phyloP scores from a whole-genome alignment of 2,888 invertebrate species.

The Notodonta dromedarius region DNA sequence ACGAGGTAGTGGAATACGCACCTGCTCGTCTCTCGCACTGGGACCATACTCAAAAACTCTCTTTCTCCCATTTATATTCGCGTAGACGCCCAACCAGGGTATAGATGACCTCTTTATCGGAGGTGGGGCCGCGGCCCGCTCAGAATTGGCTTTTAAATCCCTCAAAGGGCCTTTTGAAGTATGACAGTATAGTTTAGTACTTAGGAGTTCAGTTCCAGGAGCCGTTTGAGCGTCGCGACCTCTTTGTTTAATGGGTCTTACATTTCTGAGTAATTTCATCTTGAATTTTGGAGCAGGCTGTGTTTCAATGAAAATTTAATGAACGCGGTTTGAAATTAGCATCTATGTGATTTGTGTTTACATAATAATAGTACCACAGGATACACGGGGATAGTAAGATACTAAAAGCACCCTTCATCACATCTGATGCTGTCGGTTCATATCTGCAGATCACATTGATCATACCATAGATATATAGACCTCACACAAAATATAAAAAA shows the following conservation, averaged over 20 bases:
- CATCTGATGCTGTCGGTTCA: too few relatives aligned
- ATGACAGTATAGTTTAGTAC: constrained; percentile 45
- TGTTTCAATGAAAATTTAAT: background rate
- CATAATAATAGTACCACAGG: too few relatives aligned
- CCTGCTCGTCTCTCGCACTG: constrained; percentile 12
- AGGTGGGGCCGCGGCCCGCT: constrained; percentile 41
- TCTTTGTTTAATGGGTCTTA: constrained; percentile 19
- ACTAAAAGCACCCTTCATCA: too few relatives aligned
- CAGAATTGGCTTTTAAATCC: constrained; percentile 56
- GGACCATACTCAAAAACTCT: constrained; percentile 28
- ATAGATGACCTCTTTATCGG: constrained; percentile 64
- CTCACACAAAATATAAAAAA: too few relatives aligned
- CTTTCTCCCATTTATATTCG: constrained; percentile 62
- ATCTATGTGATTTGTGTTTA: too few relatives aligned
- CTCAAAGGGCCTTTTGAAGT: constrained; percentile 47
- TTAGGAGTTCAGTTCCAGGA: constrained; percentile 27
- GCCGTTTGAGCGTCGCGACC: constrained; percentile 20
- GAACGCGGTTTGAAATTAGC: too few relatives aligned
- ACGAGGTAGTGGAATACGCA: too few relatives aligned
- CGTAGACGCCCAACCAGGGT: constrained; percentile 40
- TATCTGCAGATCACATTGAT: too few relatives aligned
- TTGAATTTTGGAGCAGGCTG: background rate
- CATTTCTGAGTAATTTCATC: background rate
- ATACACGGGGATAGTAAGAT: too few relatives aligned
- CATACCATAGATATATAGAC: too few relatives aligned